These are phyloP conservation scores for Microcebus griseorufus DNA, from an alignment of 2,113 vertebrate genomes.

Conservation along the genomic window DNA sequence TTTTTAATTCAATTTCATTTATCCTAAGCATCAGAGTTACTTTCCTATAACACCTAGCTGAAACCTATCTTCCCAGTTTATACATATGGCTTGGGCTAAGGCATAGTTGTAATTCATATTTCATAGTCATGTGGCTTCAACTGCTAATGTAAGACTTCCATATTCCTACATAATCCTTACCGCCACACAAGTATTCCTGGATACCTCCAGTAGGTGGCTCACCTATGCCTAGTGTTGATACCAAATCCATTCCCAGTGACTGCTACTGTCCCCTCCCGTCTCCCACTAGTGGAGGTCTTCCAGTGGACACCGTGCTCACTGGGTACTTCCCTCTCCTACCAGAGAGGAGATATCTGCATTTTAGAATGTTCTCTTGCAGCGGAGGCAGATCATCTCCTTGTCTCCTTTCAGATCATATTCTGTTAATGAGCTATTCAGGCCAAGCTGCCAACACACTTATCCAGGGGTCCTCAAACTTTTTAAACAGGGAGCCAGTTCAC, in stretches of 20 bases:
- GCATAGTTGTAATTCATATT: background rate
- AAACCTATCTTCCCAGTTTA: background rate
- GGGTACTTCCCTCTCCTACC: background rate
- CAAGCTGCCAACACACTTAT: background rate
- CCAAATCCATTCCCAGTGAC: background rate
- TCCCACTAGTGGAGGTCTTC: background rate
- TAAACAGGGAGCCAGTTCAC: too few relatives aligned
- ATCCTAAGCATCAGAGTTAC: background rate
- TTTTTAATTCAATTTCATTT: background rate
- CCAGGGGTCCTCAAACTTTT: too few relatives aligned
- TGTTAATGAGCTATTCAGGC: background rate
- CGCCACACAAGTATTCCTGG: background rate
- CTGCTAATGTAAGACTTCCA: background rate
- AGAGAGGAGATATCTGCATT: background rate
- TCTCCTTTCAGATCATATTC: background rate
- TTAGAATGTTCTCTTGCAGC: background rate
- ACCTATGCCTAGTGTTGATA: background rate
- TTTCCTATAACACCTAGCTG: background rate
- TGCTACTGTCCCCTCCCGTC: background rate
- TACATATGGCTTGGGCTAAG: background rate
- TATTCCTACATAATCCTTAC: background rate
- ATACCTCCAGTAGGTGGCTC: conserved; percentile 17
- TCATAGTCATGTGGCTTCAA: background rate
- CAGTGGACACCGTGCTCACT: background rate
- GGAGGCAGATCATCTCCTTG: background rate